Evolutionary conservation across 2,888 invertebrate species (phyloP).

Genomic region (Apamea anceps): DNA sequence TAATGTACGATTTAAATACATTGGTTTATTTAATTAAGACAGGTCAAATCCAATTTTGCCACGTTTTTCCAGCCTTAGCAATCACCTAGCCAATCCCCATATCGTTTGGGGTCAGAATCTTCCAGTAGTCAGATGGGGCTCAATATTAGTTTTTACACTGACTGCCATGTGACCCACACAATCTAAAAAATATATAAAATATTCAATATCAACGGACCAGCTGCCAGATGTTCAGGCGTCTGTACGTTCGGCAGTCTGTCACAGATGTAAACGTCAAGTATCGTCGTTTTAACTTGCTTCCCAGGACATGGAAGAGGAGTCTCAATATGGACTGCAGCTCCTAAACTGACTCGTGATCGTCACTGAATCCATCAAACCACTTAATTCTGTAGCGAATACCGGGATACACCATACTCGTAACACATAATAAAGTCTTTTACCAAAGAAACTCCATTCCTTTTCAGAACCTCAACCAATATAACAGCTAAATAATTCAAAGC

Average conservation of each 20-base stretch:
- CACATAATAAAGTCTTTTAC: conserved; percentile 56
- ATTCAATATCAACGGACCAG: background rate
- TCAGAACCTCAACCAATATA: conserved; percentile 73
- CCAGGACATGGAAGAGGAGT: background rate
- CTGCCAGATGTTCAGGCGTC: background rate
- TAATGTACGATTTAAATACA: background rate
- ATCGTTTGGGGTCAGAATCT: background rate
- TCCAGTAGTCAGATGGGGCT: background rate
- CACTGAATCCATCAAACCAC: background rate
- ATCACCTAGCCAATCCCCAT: background rate
- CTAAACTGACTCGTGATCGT: background rate
- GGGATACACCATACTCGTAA: background rate
- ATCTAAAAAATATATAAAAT: background rate
- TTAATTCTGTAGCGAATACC: background rate
- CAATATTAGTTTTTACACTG: background rate
- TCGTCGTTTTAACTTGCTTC: background rate
- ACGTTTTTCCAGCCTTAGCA: background rate
- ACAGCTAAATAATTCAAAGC: conserved; percentile 82
- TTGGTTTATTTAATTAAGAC: background rate
- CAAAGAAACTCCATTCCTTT: conserved; percentile 63
- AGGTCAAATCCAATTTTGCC: background rate
- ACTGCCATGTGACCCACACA: background rate
- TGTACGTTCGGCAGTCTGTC: background rate
- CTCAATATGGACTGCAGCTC: background rate
- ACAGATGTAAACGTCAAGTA: background rate